Evolutionary conservation across 2,888 invertebrate genomes (phyloP).

Genomic region (Cosmopolites sordidus): DNA sequence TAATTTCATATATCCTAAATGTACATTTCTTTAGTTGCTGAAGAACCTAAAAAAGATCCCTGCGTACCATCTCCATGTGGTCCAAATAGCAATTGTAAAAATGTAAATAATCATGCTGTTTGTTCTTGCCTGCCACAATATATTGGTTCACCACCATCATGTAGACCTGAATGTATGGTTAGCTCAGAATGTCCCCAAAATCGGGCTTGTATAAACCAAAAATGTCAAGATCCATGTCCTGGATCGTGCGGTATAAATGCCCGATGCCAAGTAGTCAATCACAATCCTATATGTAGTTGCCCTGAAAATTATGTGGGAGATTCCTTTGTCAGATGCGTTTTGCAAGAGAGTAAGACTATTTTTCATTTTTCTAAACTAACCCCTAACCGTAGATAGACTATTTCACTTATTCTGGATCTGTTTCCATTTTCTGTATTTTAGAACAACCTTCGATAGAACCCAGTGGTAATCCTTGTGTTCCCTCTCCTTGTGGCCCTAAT

Average conservation of each 20-base stretch:
- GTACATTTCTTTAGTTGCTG: conserved; percentile 29
- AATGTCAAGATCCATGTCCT: conserved; percentile 77
- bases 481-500: conserved; percentile 63
- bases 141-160: conserved; percentile 74
- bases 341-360: conserved; percentile 57
- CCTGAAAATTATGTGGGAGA: conserved; percentile 73
- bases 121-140: conserved; percentile 74
- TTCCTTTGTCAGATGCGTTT: conserved; percentile 68
- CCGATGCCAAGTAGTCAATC: conserved; percentile 78
- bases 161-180: conserved; percentile 77
- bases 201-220: conserved; percentile 74
- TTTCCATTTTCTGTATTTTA: conserved; percentile 25
- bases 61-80: conserved; percentile 83
- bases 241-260: conserved; percentile 79
- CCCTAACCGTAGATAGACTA: conserved; percentile 29
- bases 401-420: neutral
- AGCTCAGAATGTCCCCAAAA: conserved; percentile 80
- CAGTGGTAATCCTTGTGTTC: conserved; percentile 56
- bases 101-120: conserved; percentile 71
- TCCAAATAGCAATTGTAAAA: conserved; percentile 74
- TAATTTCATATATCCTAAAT: no score
- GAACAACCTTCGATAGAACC: conserved; percentile 43
- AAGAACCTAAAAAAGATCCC: conserved; percentile 51
- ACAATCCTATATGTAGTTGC: conserved; percentile 84
- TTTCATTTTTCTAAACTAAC: conserved; percentile 40